Evolutionary conservation across 2,888 invertebrate genomes (phyloP).

Genomic region (Baccha elongata): DNA sequence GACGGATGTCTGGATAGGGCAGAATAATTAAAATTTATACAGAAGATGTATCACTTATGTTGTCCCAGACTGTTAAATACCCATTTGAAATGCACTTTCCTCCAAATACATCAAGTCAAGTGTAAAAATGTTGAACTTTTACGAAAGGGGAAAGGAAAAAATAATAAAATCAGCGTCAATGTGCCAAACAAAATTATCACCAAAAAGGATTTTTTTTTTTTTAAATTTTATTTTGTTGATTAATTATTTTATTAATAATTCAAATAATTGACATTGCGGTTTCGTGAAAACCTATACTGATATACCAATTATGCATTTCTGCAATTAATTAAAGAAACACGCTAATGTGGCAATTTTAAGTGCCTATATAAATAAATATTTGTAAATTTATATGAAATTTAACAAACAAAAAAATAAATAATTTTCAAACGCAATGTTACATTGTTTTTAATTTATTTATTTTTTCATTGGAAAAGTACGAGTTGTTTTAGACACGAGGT

Average conservation of each 20-base stretch:
- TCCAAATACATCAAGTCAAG: slow-evolving; percentile 19
- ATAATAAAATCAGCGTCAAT: slow-evolving; percentile 45
- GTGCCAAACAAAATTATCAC: slow-evolving; percentile 41
- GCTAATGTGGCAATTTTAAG: slow-evolving; percentile 18
- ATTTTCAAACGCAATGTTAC: background rate
- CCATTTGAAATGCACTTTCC: background rate
- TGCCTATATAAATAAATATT: too few relatives aligned
- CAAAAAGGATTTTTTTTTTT: slow-evolving; percentile 3
- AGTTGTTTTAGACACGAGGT: background rate
- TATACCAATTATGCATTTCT: slow-evolving; percentile 59
- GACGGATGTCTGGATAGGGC: too few relatives aligned
- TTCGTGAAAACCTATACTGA: slow-evolving; percentile 71
- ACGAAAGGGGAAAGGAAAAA: background rate
- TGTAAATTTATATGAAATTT: background rate
- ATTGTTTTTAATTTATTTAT: slow-evolving; percentile 7
- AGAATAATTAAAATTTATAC: too few relatives aligned
- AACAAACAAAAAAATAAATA: slow-evolving; percentile 26
- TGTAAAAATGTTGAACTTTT: background rate
- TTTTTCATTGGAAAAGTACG: background rate
- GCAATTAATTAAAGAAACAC: slow-evolving; percentile 61
- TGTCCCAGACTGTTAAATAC: background rate
- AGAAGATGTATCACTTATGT: background rate
- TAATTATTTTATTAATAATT: slow-evolving; percentile 68
- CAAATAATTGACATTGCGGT: slow-evolving; percentile 65
- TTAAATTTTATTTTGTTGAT: slow-evolving; percentile 56